Evolutionary conservation across 2,888 invertebrate species (phyloP), one percentile per base, ranked within the genome.

Genomic region (Epirrita christyi): DNA sequence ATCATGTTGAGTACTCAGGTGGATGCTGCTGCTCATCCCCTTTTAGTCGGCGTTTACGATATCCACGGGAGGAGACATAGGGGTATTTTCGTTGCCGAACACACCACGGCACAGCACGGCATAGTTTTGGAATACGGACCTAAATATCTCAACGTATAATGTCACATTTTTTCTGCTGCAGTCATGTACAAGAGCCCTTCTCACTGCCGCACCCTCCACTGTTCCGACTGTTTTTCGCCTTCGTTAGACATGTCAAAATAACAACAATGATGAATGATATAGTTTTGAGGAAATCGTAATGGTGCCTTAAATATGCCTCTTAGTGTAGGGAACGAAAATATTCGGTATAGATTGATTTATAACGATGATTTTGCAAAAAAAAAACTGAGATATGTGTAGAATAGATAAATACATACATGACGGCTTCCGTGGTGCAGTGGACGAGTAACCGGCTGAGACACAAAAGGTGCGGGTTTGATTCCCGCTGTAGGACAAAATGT

Each of bases 221-320:
- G 83, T 84, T 82, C 83, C 78, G 61, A 83, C 86, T 85, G 84
- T 86, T 91, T 88, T 91, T 89, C 88, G 76, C 88, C 86, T 83
- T 82, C 85, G 85, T 85, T 91, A 83, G 85, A 90, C 89, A 85
- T 83, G 89, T 90, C 91, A 89, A 88, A 91, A 91, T 89, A 91
- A 82, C 82, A 83, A 83, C 75, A 75, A 78, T 76, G 78, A 81
- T 84, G 81, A 84, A 74, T 74, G 72, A 67, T 74, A 74, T 76
- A 70, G 75, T 76, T 81, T 73, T 79, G 67, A 79, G 82, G 81
- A 83, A 80, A 81, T 80, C 71, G 70, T 86, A 88, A 86, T 86
- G 83, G 77, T 72, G 74, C 80, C 85, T 86, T 86, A 83, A 88
- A 88, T 82, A 83, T 79, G 77, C 73, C 72, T 66, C 68, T 67